phyloP scores from a whole-genome alignment of 1,140 invertebrate genomes.

The Aphelinus atriplicis region DNA sequence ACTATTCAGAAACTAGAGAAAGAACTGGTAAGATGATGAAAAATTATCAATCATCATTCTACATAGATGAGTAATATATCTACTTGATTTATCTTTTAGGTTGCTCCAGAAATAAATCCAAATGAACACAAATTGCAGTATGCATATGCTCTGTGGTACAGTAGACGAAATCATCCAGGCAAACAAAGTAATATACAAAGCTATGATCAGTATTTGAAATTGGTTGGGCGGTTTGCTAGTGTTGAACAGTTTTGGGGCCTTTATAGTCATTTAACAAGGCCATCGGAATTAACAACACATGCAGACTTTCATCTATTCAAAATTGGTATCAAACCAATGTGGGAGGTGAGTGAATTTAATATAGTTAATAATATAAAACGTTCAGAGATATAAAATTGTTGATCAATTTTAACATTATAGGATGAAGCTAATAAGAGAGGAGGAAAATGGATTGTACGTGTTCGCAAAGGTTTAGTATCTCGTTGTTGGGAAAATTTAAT shows the following conservation, averaged over 20 bases:
- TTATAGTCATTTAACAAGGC: conserved; percentile 91
- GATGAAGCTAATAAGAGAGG: conserved; percentile 94
- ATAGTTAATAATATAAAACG: too few relatives aligned
- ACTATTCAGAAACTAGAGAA: conserved; percentile 61
- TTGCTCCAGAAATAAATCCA: conserved; percentile 74
- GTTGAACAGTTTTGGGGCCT: conserved; percentile 98
- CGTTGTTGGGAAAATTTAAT: conserved; percentile 98
- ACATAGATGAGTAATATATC: too few relatives aligned
- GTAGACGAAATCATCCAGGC: conserved; percentile 73
- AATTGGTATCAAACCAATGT: conserved; percentile 98
- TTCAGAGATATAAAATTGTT: too few relatives aligned
- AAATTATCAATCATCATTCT: background rate
- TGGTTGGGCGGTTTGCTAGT: conserved; percentile 86
- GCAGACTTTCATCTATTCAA: conserved; percentile 98
- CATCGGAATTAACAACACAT: conserved; percentile 87
- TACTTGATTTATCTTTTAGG: conserved; percentile 47
- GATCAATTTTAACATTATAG: conserved; percentile 54
- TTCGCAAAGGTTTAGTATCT: conserved; percentile 94
- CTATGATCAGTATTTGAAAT: conserved; percentile 77
- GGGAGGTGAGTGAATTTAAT: conserved; percentile 76
- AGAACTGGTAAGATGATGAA: conserved; percentile 55
- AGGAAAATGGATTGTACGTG: conserved; percentile 95
- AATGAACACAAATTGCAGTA: conserved; percentile 89
- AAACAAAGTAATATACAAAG: conserved; percentile 73
- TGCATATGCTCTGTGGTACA: conserved; percentile 91